Evolutionary conservation across 2,888 invertebrate genomes (phyloP).

Genomic region (Prenolepis imparis): DNA sequence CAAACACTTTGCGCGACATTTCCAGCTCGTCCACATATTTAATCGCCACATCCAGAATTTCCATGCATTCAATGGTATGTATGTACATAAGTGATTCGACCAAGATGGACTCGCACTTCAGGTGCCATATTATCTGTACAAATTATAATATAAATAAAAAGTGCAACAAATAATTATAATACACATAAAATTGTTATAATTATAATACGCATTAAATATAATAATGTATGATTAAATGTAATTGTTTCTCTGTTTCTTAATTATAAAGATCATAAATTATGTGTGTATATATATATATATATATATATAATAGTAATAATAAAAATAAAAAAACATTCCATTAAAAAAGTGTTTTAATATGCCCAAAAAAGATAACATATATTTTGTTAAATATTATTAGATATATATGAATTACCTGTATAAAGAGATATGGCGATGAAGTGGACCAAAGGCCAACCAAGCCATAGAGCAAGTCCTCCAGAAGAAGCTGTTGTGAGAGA

Average conservation of each 20-base stretch:
- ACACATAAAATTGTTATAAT: no score
- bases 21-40: constrained; percentile 76
- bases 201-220: constrained; percentile 12
- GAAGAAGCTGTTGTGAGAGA: constrained; percentile 76
- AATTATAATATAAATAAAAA: constrained; percentile 5
- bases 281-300: no score
- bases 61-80: constrained; percentile 81
- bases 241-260: no score
- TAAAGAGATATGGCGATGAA: constrained; percentile 81
- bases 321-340: no score
- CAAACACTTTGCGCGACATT: constrained; percentile 71
- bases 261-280: no score
- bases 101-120: constrained; percentile 80
- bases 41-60: constrained; percentile 76
- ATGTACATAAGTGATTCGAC: constrained; percentile 77
- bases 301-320: no score
- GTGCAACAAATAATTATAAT: constrained; percentile 1
- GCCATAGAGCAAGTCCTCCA: constrained; percentile 78
- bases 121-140: constrained; percentile 74
- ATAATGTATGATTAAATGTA: neutral
- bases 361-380: neutral
- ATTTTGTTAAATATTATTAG: neutral
- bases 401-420: constrained; percentile 69
- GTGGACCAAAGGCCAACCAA: constrained; percentile 81
- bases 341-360: neutral